Evolutionary conservation across 1,140 invertebrate genomes (phyloP).

Genomic region (Microvelia longipes): DNA sequence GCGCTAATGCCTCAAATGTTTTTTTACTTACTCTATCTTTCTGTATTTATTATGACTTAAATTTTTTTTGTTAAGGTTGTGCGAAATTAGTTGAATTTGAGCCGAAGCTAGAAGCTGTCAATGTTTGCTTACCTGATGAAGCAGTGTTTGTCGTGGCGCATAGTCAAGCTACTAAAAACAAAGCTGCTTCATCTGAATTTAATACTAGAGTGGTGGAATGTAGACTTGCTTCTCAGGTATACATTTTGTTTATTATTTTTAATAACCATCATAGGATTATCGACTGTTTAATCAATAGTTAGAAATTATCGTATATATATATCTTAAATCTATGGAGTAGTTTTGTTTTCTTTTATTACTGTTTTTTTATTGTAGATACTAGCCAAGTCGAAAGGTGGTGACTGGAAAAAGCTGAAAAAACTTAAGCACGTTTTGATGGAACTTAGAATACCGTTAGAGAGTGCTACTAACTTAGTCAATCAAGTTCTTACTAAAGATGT

Average conservation of each 20-base stretch:
- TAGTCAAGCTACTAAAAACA: constrained; percentile 78
- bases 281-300: too few relatives aligned
- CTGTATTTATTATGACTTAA: too few relatives aligned
- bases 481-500: not conserved
- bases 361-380: not conserved
- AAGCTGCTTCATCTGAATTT: constrained; percentile 78
- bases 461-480: not conserved
- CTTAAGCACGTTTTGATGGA: not conserved
- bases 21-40: too few relatives aligned
- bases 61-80: constrained; percentile 37
- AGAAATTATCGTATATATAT: too few relatives aligned
- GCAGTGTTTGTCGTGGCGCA: constrained; percentile 87
- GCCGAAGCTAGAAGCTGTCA: constrained; percentile 53
- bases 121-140: constrained; percentile 62
- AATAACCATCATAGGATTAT: too few relatives aligned
- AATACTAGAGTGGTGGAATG: constrained; percentile 92
- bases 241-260: not conserved
- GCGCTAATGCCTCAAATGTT: too few relatives aligned
- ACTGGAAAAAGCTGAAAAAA: not conserved
- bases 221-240: constrained; percentile 68
- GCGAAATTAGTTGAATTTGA: constrained; percentile 90
- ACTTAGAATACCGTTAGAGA: not conserved
- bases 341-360: not conserved
- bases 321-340: too few relatives aligned
- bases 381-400: not conserved